These are phyloP conservation scores for Chauna torquata DNA, from an alignment of 2,113 vertebrate species.

Conservation along the genomic window DNA sequence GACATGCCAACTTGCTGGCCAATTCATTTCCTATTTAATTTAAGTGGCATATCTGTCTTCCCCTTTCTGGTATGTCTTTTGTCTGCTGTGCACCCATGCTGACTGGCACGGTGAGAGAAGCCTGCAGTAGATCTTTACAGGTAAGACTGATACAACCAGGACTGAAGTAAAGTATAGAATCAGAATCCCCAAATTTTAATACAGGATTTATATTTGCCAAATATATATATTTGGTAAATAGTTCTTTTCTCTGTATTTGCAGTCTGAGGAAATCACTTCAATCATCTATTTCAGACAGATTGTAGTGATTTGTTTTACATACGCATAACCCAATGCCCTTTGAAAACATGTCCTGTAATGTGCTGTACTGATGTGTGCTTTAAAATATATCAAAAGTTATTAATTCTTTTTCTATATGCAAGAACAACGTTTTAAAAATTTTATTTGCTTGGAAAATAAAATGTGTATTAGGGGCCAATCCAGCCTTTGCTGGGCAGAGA, in stretches of 20 bases:
- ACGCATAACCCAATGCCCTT: neutral
- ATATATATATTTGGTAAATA: conserved; percentile 6
- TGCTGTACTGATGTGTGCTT: neutral
- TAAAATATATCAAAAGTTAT: neutral
- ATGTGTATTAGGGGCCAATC: neutral
- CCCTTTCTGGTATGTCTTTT: conserved; percentile 88
- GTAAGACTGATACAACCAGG: conserved; percentile 36
- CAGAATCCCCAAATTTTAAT: conserved; percentile 27
- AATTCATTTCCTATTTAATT: conserved; percentile 90
- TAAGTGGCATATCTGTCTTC: conserved; percentile 93
- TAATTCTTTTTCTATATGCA: neutral
- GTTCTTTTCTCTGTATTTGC: conserved; percentile 1
- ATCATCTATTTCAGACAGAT: conserved; percentile 14
- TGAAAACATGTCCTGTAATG: neutral
- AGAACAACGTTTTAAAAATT: neutral
- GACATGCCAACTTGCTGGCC: conserved; percentile 90
- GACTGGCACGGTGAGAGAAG: conserved; percentile 74
- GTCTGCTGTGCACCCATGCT: conserved; percentile 80
- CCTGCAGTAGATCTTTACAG: conserved; percentile 71
- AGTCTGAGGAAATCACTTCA: conserved; percentile 1
- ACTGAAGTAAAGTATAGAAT: conserved; percentile 14
- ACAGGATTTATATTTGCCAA: neutral
- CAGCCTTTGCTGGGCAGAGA: neutral
- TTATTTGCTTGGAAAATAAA: conserved; percentile 20
- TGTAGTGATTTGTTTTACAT: conserved; percentile 45